A percentile compares a stretch with the other conserved stretches of the same genome.
These are phyloP conservation scores for Ammospiza nelsoni DNA, from an alignment of 2,113 vertebrate genomes.

Conservation along the genomic window DNA sequence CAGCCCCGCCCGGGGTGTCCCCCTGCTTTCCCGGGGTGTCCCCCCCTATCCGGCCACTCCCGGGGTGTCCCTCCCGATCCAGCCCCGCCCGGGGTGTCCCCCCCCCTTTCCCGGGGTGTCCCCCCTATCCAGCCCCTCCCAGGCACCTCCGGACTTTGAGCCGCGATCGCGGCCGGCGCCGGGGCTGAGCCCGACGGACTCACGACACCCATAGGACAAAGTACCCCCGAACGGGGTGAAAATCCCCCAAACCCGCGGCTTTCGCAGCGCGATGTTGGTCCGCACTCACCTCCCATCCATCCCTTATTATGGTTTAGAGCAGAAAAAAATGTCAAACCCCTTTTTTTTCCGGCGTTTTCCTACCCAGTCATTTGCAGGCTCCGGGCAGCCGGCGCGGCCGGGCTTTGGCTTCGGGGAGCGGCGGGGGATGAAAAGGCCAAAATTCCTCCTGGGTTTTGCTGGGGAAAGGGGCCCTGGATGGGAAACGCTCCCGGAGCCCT, in stretches of 20 bases:
- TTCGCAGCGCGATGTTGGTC: rapidly evolving
- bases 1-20: too few species aligned
- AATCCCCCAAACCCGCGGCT: rapidly evolving
- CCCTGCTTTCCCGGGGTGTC: not conserved
- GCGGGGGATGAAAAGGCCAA: not conserved
- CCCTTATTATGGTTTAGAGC: not conserved
- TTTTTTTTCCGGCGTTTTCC: not conserved
- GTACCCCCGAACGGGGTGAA: rapidly evolving
- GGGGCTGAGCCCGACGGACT: not conserved
- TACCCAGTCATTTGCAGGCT: not conserved
- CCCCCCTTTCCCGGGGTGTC: too few species aligned
- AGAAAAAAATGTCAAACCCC: not conserved
- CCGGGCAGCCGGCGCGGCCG: not conserved
- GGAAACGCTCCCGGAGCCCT: not conserved
- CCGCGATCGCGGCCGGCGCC: not conserved
- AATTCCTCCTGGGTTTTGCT: not conserved
- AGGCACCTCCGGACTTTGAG: not conserved
- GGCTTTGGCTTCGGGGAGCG: not conserved
- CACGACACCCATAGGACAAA: rapidly evolving
- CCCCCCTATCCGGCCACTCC: too few species aligned
- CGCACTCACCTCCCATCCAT: rapidly evolving
- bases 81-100: too few species aligned
- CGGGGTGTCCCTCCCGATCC: too few species aligned
- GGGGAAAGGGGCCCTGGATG: not conserved
- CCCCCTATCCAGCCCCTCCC: not conserved